phyloP scores from a whole-genome alignment of 1,140 invertebrate genomes.

The Cotesia vestalis region DNA sequence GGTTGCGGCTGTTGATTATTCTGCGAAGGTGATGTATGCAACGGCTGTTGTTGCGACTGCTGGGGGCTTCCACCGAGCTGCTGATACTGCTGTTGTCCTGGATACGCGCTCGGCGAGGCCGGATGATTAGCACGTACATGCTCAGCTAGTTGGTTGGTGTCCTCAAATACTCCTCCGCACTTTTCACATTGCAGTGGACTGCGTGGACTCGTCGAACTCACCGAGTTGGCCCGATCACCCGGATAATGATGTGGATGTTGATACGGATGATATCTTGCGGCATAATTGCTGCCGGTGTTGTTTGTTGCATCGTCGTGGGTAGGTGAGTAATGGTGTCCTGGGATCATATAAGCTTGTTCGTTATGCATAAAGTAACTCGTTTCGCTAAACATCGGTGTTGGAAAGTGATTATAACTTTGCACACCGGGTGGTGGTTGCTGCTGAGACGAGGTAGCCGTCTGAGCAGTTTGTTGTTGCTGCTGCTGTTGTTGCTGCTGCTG shows the following conservation, averaged over 20 bases:
- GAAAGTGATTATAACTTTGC: slow-evolving; percentile 46
- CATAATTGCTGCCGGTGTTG: slow-evolving; percentile 36
- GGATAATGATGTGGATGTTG: slow-evolving; percentile 67
- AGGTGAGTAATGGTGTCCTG: slow-evolving; percentile 52
- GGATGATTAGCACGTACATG: slow-evolving; percentile 76
- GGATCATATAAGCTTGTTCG: slow-evolving; percentile 50
- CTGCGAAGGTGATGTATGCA: slow-evolving; percentile 34
- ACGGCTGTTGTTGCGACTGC: slow-evolving; percentile 44
- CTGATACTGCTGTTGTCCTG: slow-evolving; percentile 51
- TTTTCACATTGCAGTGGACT: slow-evolving; percentile 82
- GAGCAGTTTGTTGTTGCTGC: slow-evolving; percentile 54
- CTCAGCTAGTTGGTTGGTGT: slow-evolving; percentile 74
- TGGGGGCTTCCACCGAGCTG: slow-evolving; percentile 50
- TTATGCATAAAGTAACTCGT: slow-evolving; percentile 54
- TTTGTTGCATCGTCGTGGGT: slow-evolving; percentile 45
- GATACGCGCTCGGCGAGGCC: slow-evolving; percentile 63
- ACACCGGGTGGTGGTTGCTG: slow-evolving; percentile 36
- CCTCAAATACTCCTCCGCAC: slow-evolving; percentile 80
- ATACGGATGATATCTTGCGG: slow-evolving; percentile 57
- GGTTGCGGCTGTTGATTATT: slow-evolving; percentile 49
- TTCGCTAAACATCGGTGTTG: slow-evolving; percentile 49
- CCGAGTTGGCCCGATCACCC: slow-evolving; percentile 66
- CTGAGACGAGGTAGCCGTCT: slow-evolving; percentile 54
- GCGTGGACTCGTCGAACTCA: slow-evolving; percentile 72
- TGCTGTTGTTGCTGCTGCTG: slow-evolving; percentile 52